Evolutionary conservation across 2,113 vertebrate genomes (phyloP).

Genomic region (Tupaia tana): DNA sequence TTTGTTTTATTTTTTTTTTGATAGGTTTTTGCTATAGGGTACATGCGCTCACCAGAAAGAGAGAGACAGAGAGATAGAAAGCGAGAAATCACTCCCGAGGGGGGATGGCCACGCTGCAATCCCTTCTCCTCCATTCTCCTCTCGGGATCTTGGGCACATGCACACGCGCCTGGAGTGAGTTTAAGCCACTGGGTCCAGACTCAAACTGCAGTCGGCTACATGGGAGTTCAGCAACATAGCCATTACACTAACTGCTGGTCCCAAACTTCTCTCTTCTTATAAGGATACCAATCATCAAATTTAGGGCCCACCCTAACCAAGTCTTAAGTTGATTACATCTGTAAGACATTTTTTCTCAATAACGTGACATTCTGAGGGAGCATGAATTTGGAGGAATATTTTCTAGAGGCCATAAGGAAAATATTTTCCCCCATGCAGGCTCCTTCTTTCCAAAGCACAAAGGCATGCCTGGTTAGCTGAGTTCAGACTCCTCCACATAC

Average conservation of each 20-base stretch:
- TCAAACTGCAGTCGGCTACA: too few relatives aligned
- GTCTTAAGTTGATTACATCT: neutral
- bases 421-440: neutral
- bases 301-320: neutral
- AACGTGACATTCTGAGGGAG: neutral
- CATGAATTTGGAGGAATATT: neutral
- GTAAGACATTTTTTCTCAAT: conserved; percentile 7
- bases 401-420: neutral
- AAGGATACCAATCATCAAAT: neutral
- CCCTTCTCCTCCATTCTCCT: neutral
- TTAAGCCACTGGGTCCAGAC: too few relatives aligned
- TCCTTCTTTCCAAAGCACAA: neutral
- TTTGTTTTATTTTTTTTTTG: too few relatives aligned
- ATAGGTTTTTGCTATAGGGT: too few relatives aligned
- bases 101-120: too few relatives aligned
- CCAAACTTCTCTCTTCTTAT: neutral
- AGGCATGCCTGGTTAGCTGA: accelerated
- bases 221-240: too few relatives aligned
- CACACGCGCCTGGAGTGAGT: too few relatives aligned
- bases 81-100: too few relatives aligned
- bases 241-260: neutral
- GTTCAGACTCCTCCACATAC: neutral
- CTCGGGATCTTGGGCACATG: neutral
- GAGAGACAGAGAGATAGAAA: too few relatives aligned
- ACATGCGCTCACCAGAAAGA: too few relatives aligned